Percentiles rank a stretch among this genome's conserved stretches.
phyloP scores from a whole-genome alignment of 2,888 invertebrate genomes.

The Stramonita haemastoma region DNA sequence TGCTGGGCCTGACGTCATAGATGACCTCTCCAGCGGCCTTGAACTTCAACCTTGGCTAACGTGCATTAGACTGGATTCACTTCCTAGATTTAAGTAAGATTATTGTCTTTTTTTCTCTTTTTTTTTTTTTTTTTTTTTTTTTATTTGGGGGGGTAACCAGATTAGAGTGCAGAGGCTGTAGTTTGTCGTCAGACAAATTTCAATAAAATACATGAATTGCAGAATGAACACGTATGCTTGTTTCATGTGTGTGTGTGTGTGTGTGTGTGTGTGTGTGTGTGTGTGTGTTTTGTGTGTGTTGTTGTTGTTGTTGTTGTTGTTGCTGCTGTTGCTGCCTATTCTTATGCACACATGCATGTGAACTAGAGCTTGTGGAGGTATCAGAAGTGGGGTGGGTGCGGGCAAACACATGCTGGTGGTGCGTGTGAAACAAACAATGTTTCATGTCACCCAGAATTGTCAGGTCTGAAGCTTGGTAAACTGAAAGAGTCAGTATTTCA shows the following conservation, averaged over 20 bases:
- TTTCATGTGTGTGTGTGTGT: not conserved
- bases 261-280: not conserved
- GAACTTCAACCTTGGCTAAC: not conserved
- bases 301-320: not conserved
- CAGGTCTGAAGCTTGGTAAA: not conserved
- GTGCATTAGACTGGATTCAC: not conserved
- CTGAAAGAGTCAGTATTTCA: not conserved
- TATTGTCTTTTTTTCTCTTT: not conserved
- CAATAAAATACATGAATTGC: not conserved
- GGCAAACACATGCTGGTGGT: not conserved
- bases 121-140: not conserved
- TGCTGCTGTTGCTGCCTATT: not conserved
- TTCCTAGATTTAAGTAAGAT: not conserved
- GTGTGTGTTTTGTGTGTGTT: not conserved
- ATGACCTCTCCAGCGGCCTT: no score
- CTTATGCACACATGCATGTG: not conserved
- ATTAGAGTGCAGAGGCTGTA: not conserved
- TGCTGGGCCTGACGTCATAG: no score
- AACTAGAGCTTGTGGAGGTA: not conserved
- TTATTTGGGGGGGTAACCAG: not conserved
- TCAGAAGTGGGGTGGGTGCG: not conserved
- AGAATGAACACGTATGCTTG: no score
- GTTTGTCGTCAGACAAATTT: not conserved
- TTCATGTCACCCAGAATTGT: not conserved
- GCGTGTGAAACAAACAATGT: not conserved